Conservation (phyloP, 2,113 vertebrate genomes). For the Oxygymnocypris stewartii region DNA sequence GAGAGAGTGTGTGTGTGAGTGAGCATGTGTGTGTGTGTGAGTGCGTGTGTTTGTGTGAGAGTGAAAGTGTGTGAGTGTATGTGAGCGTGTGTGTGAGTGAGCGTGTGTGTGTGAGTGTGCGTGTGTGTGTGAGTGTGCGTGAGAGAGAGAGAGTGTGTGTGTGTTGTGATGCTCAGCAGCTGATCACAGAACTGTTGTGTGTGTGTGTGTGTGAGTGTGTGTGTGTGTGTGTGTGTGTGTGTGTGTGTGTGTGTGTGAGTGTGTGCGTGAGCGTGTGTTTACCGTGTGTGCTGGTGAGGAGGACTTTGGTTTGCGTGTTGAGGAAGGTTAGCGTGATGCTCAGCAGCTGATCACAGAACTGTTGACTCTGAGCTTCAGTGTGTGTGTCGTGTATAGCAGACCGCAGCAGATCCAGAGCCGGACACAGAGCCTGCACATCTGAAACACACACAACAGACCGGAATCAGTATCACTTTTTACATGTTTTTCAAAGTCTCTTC, state of each 20-base stretch:
- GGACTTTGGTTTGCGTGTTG: slow-evolving; percentile 77
- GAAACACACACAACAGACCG: slow-evolving; percentile 39
- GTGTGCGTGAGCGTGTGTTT: slow-evolving; percentile 7
- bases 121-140: too few species aligned
- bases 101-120: too few species aligned
- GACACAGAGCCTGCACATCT: slow-evolving; percentile 85
- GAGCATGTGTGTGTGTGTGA: not conserved
- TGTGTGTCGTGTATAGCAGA: slow-evolving; percentile 84
- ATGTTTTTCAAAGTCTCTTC: not conserved
- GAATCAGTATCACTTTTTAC: not conserved
- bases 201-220: too few species aligned
- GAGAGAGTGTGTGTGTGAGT: too few species aligned
- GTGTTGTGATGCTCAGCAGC: too few species aligned
- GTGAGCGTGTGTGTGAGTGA: too few species aligned
- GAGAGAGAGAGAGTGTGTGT: too few species aligned
- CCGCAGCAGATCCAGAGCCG: slow-evolving; percentile 87
- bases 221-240: too few species aligned
- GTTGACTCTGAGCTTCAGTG: slow-evolving; percentile 86
- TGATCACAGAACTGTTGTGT: too few species aligned
- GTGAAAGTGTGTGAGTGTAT: not conserved
- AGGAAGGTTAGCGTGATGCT: slow-evolving; percentile 85
- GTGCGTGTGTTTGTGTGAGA: not conserved
- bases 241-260: not conserved
- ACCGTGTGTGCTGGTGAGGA: slow-evolving; percentile 44
- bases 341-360: slow-evolving; percentile 92